Evolutionary conservation across 1,140 invertebrate genomes (phyloP).

Genomic region (Scaptodrosophila lebanonensis): DNA sequence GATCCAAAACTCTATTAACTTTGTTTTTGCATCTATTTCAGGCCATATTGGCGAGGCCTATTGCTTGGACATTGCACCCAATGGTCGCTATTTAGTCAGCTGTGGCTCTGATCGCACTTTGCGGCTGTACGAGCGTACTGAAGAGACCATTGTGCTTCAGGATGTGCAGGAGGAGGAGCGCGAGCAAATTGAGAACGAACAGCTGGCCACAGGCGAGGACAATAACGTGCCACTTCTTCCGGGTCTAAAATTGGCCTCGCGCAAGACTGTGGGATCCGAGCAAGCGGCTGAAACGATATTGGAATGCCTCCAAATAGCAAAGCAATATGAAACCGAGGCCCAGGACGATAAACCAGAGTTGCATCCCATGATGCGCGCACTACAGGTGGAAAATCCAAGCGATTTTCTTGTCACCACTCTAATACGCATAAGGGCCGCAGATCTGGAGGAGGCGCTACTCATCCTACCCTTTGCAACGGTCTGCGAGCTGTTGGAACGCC

Average conservation of each 20-base stretch:
- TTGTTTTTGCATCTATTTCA: background rate
- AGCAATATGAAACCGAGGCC: slow-evolving; percentile 81
- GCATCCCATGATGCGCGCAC: slow-evolving; percentile 88
- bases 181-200: slow-evolving; percentile 84
- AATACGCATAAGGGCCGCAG: slow-evolving; percentile 87
- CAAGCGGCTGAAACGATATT: slow-evolving; percentile 92
- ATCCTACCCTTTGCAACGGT: slow-evolving; percentile 90
- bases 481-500: slow-evolving; percentile 85
- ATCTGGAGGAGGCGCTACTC: slow-evolving; percentile 92
- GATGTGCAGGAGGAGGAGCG: slow-evolving; percentile 93
- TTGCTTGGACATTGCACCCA: slow-evolving; percentile 86
- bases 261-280: slow-evolving; percentile 94
- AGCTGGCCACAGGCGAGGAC: slow-evolving; percentile 84
- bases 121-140: slow-evolving; percentile 90
- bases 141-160: slow-evolving; percentile 93
- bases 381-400: slow-evolving; percentile 83
- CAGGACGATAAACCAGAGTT: slow-evolving; percentile 78
- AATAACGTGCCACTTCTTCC: slow-evolving; percentile 83
- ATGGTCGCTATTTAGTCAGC: slow-evolving; percentile 87
- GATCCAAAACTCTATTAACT: too few species aligned
- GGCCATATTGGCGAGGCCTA: slow-evolving; percentile 87
- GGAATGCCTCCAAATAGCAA: slow-evolving; percentile 90
- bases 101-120: slow-evolving; percentile 94
- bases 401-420: slow-evolving; percentile 91
- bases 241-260: slow-evolving; percentile 88